Conservation (phyloP, 2,888 invertebrate species). For the Cephus rjabovi region DNA sequence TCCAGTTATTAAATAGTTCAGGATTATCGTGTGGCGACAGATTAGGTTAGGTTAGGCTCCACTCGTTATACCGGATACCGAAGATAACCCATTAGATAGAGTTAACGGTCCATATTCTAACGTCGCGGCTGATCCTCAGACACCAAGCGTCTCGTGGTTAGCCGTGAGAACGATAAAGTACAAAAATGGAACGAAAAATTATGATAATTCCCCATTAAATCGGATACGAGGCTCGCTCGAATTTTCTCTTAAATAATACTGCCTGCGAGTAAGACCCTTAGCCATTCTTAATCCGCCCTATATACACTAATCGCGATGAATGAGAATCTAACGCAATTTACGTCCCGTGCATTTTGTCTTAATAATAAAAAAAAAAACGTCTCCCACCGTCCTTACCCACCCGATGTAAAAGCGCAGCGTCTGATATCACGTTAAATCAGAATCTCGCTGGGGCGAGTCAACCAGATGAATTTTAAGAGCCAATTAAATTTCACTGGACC, state of each 20-base stretch:
- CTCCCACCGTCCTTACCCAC: too few relatives aligned
- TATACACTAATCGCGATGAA: background rate
- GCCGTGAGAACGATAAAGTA: background rate
- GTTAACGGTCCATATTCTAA: background rate
- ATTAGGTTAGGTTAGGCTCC: background rate
- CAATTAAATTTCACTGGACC: background rate
- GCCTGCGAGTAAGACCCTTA: background rate
- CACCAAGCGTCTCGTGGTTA: background rate
- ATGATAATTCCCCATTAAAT: background rate
- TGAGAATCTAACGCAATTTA: background rate
- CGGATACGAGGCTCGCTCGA: background rate
- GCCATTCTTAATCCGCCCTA: background rate
- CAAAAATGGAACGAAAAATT: background rate
- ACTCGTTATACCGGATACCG: background rate
- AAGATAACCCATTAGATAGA: background rate
- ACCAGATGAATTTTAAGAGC: conserved; percentile 2
- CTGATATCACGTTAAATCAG: background rate
- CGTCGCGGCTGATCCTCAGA: background rate
- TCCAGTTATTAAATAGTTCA: background rate
- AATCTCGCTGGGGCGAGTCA: background rate
- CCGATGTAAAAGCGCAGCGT: background rate
- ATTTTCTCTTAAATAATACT: background rate
- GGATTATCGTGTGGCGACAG: background rate
- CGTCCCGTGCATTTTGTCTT: background rate
- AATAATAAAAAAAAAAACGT: too few relatives aligned